Conservation (phyloP, 2,113 vertebrate species). For the Paratilapia polleni region DNA sequence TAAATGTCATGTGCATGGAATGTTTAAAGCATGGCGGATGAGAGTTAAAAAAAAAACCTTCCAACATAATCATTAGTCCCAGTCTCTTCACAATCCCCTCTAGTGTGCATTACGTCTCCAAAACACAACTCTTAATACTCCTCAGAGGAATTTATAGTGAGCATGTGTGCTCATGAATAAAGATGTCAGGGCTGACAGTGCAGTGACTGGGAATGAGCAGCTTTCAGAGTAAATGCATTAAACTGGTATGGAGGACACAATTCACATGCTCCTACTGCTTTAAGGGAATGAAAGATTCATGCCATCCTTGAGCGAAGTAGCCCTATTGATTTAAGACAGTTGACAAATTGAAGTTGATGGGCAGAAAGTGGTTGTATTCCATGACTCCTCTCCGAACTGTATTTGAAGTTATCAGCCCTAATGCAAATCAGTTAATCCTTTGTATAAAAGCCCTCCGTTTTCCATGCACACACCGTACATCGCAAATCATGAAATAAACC, state of each 20-base stretch:
- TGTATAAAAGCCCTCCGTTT: conserved; percentile 46
- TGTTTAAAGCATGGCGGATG: conserved; percentile 48
- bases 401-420: conserved; percentile 45
- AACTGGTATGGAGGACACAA: conserved; percentile 56
- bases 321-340: conserved; percentile 60
- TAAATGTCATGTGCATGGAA: conserved; percentile 23
- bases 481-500: conserved; percentile 26
- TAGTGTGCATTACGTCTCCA: conserved; percentile 55
- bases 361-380: conserved; percentile 38
- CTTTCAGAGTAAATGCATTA: conserved; percentile 79
- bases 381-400: conserved; percentile 23
- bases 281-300: conserved; percentile 70
- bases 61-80: conserved; percentile 37
- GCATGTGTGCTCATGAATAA: conserved; percentile 78
- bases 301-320: conserved; percentile 51
- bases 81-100: conserved; percentile 57
- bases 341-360: conserved; percentile 48
- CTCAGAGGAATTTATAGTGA: conserved; percentile 70
- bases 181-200: conserved; percentile 74
- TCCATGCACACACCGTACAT: conserved; percentile 16
- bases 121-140: conserved; percentile 74
- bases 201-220: conserved; percentile 71
- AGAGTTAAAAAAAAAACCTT: conserved; percentile 25
- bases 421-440: conserved; percentile 65
- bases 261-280: conserved; percentile 38